phyloP scores from a whole-genome alignment of 2,888 invertebrate species.

The Molorchus minor region DNA sequence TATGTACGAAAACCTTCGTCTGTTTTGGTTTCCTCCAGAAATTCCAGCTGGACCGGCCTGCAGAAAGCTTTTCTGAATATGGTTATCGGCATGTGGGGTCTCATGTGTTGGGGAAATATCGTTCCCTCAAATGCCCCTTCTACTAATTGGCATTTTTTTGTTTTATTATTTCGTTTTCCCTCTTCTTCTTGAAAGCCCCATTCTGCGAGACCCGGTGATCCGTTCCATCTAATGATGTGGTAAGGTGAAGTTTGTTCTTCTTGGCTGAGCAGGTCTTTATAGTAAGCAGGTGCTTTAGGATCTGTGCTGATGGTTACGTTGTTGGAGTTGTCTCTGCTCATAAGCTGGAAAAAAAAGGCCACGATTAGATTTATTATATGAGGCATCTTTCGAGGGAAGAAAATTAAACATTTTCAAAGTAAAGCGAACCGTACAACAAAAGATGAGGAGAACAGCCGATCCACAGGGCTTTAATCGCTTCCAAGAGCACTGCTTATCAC shows the following conservation, averaged over 20 bases:
- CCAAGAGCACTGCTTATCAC: too few species aligned
- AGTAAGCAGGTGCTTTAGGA: conserved; percentile 42
- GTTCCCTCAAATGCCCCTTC: conserved; percentile 77
- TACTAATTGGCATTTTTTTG: conserved; percentile 71
- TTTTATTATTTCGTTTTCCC: conserved; percentile 58
- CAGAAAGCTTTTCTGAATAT: conserved; percentile 82
- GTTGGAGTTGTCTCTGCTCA: conserved; percentile 69
- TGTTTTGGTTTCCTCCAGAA: conserved; percentile 53
- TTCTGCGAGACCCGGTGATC: conserved; percentile 70
- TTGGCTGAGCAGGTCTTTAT: conserved; percentile 45
- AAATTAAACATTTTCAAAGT: too few species aligned
- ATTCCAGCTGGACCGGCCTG: conserved; percentile 70
- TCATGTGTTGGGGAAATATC: conserved; percentile 72
- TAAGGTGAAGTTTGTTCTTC: conserved; percentile 60
- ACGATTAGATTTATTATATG: too few species aligned
- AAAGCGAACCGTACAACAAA: too few species aligned
- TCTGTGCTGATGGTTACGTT: conserved; percentile 66
- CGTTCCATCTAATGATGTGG: conserved; percentile 72
- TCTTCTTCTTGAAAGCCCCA: conserved; percentile 70
- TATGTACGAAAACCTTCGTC: conserved; percentile 68
- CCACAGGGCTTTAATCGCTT: too few species aligned
- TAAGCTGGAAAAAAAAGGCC: conserved; percentile 65
- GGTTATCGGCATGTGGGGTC: conserved; percentile 65
- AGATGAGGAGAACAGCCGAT: too few species aligned
- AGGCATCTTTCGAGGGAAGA: too few species aligned